Percentiles rank a stretch among this genome's conserved stretches.
phyloP scores from a whole-genome alignment of 2,888 invertebrate genomes.

The Caenorhabditis imperialis region DNA sequence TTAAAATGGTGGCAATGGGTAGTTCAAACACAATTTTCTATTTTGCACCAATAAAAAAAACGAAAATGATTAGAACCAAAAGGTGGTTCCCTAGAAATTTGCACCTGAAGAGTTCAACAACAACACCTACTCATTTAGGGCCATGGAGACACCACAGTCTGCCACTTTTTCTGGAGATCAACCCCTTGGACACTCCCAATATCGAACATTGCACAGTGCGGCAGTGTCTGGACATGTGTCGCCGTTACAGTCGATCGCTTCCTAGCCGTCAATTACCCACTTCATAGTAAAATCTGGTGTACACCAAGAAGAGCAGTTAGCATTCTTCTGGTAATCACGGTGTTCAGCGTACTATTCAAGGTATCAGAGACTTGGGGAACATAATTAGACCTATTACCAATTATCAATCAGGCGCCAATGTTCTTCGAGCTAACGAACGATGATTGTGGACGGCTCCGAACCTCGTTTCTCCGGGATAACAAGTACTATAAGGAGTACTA shows the following conservation, averaged over 20 bases:
- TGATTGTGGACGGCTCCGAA: slow-evolving; percentile 68
- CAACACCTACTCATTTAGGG: slow-evolving; percentile 16
- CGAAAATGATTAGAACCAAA: no score
- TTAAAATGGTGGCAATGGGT: no score
- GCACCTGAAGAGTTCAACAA: background rate
- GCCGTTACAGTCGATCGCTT: slow-evolving; percentile 76
- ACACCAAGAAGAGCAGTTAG: slow-evolving; percentile 64
- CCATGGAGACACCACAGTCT: slow-evolving; percentile 57
- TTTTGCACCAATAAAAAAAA: no score
- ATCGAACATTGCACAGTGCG: slow-evolving; percentile 69
- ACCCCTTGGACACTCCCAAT: slow-evolving; percentile 72
- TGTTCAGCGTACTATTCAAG: slow-evolving; percentile 69
- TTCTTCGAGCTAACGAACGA: slow-evolving; percentile 70
- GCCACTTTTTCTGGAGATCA: slow-evolving; percentile 75
- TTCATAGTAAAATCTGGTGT: slow-evolving; percentile 73
- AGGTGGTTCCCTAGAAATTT: no score
- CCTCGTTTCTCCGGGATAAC: slow-evolving; percentile 65
- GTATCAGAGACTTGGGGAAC: no score
- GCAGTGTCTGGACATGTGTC: slow-evolving; percentile 77
- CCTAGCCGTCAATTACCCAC: slow-evolving; percentile 73
- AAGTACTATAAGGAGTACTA: slow-evolving; percentile 69
- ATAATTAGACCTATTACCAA: no score
- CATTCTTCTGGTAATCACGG: slow-evolving; percentile 66
- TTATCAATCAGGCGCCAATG: slow-evolving; percentile 63
- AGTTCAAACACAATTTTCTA: no score